Evolutionary conservation across 2,888 invertebrate species (phyloP).

Genomic region (Heliconius ismenius): DNA sequence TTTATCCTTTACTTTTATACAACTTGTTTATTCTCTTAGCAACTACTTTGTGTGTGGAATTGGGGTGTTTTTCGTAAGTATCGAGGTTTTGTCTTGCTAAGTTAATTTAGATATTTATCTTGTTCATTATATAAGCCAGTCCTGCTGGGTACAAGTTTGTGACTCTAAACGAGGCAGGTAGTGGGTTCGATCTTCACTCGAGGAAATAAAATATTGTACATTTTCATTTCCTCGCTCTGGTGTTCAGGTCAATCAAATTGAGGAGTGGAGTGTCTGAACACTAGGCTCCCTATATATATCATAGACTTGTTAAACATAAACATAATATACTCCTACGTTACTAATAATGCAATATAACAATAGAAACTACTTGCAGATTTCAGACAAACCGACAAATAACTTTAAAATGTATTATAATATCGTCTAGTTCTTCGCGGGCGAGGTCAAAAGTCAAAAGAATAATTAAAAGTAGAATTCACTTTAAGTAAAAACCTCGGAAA

Average conservation of each 20-base stretch:
- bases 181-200: too few relatives aligned
- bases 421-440: background rate
- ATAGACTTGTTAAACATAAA: background rate
- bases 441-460: background rate
- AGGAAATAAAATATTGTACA: too few relatives aligned
- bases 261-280: too few relatives aligned
- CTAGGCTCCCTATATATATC: too few relatives aligned
- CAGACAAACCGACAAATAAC: background rate
- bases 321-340: background rate
- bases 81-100: background rate
- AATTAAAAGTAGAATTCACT: constrained; percentile 15
- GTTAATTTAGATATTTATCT: background rate
- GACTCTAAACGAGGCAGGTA: too few relatives aligned
- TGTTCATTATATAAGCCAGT: background rate
- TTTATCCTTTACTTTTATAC: background rate
- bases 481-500: constrained; percentile 2
- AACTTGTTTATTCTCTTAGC: background rate
- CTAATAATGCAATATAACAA: too few relatives aligned
- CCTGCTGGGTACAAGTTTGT: too few relatives aligned
- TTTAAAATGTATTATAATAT: background rate
- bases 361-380: background rate
- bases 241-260: too few relatives aligned
- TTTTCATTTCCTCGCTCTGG: too few relatives aligned
- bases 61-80: background rate
- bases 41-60: background rate